Evolutionary conservation across 2,888 invertebrate species (phyloP).

Genomic region (Platypus cylindrus): DNA sequence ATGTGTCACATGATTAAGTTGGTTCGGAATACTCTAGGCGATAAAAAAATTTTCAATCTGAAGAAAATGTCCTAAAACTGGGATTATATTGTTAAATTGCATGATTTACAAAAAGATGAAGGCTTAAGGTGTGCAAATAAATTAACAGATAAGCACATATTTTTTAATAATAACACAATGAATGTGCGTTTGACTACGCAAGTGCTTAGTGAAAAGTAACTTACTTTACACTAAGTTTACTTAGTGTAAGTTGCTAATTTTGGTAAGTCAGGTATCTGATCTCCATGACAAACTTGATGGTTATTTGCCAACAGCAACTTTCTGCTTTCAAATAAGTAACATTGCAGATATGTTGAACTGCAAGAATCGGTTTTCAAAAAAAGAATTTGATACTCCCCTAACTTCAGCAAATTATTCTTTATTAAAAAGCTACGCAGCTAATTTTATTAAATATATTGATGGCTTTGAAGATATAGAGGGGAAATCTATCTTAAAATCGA

Average conservation of each 20-base stretch:
- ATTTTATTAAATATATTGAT: conserved; percentile 5
- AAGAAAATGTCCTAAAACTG: conserved; percentile 3
- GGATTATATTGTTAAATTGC: conserved; percentile 3
- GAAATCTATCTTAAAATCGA: conserved; percentile 1
- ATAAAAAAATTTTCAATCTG: conserved; percentile 11
- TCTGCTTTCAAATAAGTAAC: conserved; percentile 6
- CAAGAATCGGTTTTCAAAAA: conserved; percentile 9
- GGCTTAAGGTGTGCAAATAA: conserved; percentile 6
- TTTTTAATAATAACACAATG: conserved; percentile 9
- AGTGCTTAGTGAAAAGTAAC: conserved; percentile 8
- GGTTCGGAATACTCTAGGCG: conserved; percentile 20
- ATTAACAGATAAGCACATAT: conserved; percentile 8
- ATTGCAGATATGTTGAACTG: conserved; percentile 9
- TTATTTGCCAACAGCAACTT: conserved; percentile 3
- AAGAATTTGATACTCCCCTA: conserved; percentile 5
- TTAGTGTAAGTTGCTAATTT: no score
- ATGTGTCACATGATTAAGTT: conserved; percentile 22
- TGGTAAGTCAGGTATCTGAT: no score
- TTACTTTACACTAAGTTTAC: no score
- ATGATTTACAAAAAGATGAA: conserved; percentile 2
- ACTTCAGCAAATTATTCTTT: no score
- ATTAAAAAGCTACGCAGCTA: background rate
- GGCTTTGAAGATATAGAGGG: conserved; percentile 1
- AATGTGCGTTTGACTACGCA: conserved; percentile 11
- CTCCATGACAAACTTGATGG: conserved; percentile 2